Percentiles rank a stretch among this genome's conserved stretches.
phyloP scores from a whole-genome alignment of 2,113 vertebrate species.

The Actenoides lindsayi region DNA sequence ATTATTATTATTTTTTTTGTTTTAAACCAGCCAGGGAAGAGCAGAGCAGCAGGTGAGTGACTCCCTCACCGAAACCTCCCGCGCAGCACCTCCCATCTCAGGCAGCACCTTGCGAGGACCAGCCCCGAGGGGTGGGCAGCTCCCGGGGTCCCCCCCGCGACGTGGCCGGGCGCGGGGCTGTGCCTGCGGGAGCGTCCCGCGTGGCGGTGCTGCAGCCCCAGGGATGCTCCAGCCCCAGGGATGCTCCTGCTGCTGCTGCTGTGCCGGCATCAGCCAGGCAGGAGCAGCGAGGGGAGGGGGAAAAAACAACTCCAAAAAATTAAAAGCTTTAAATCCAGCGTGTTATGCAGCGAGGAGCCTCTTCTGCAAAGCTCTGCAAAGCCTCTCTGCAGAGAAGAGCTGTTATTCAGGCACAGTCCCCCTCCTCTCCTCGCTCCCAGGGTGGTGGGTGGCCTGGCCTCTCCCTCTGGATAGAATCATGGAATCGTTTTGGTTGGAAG shows the following conservation, averaged over 20 bases:
- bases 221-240: not conserved
- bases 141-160: not conserved
- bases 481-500: not conserved
- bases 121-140: not conserved
- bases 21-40: not conserved
- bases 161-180: not conserved
- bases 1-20: too few relatives aligned
- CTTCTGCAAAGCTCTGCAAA: not conserved
- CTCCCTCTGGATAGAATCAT: not conserved
- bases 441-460: not conserved
- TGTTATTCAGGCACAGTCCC: rapidly evolving
- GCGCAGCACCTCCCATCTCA: rapidly evolving
- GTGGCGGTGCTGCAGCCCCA: slow-evolving; percentile 48
- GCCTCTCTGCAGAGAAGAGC: not conserved
- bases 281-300: too few relatives aligned
- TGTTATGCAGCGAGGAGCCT: rapidly evolving
- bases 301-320: rapidly evolving
- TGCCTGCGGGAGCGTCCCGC: slow-evolving; percentile 37
- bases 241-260: not conserved
- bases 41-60: not conserved
- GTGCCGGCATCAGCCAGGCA: not conserved
- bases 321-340: rapidly evolving
- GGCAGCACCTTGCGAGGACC: not conserved
- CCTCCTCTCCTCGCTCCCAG: not conserved
- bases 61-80: rapidly evolving